Conservation (phyloP, 2,113 vertebrate species). For the Mellivora capensis region DNA sequence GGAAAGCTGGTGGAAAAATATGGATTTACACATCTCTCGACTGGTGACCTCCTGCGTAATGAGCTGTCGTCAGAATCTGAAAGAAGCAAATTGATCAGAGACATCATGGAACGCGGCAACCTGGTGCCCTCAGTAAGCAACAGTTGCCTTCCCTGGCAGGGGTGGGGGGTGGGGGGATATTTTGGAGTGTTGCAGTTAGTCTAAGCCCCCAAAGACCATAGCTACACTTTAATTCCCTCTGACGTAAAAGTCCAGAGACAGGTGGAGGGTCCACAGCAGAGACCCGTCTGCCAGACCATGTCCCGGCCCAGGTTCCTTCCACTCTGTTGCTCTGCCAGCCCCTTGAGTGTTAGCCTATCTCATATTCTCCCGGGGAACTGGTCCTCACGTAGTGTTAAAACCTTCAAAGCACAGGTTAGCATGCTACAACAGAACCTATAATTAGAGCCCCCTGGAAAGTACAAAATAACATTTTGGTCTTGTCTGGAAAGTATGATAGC, state of each 20-base stretch:
- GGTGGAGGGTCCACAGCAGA: not conserved
- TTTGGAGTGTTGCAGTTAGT: not conserved
- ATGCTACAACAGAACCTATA: not conserved
- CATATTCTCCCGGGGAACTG: not conserved
- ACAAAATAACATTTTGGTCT: not conserved
- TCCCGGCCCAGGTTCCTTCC: not conserved
- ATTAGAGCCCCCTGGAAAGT: not conserved
- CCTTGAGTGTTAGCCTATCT: not conserved
- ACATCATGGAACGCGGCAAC: slow-evolving; percentile 87
- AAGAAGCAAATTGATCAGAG: slow-evolving; percentile 88
- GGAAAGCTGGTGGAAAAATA: slow-evolving; percentile 90
- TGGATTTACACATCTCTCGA: slow-evolving; percentile 84
- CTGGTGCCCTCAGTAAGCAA: slow-evolving; percentile 87
- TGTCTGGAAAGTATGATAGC: not conserved
- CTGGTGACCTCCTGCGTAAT: slow-evolving; percentile 85
- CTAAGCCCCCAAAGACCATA: not conserved
- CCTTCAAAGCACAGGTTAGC: not conserved
- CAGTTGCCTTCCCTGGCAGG: not conserved
- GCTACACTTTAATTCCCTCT: not conserved
- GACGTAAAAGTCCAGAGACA: not conserved
- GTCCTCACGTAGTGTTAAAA: not conserved
- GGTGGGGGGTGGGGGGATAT: not conserved
- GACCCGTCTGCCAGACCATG: too few relatives aligned
- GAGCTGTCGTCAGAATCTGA: slow-evolving; percentile 86
- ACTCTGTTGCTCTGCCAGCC: not conserved